A percentile compares a stretch with the other conserved stretches of the same genome.
phyloP scores from a whole-genome alignment of 1,140 invertebrate genomes.

The Choristoneura fumiferana region DNA sequence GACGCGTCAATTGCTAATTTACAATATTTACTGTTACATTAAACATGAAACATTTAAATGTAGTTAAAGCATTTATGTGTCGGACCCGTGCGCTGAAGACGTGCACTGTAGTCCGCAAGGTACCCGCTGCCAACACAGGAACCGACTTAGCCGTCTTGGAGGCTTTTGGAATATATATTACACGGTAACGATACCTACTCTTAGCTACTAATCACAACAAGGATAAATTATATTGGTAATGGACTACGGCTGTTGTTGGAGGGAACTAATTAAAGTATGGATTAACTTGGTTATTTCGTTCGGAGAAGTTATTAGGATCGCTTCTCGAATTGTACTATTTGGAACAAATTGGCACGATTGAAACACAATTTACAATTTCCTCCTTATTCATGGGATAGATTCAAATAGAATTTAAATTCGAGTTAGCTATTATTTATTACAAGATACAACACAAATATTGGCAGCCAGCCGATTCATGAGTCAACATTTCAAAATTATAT shows the following conservation, averaged over 20 bases:
- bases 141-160: slow-evolving; percentile 67
- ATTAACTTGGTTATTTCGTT: not conserved
- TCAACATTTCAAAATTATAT: slow-evolving; percentile 11
- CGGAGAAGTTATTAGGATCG: not conserved
- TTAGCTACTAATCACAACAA: slow-evolving; percentile 69
- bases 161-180: slow-evolving; percentile 62
- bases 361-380: not conserved
- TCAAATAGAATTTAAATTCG: too few relatives aligned
- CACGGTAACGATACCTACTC: slow-evolving; percentile 44
- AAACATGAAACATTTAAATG: slow-evolving; percentile 72
- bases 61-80: slow-evolving; percentile 75
- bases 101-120: slow-evolving; percentile 32
- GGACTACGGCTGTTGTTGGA: slow-evolving; percentile 3
- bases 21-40: slow-evolving; percentile 54
- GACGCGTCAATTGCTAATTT: slow-evolving; percentile 47
- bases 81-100: slow-evolving; percentile 37
- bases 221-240: slow-evolving; percentile 39
- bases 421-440: too few relatives aligned
- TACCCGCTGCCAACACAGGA: slow-evolving; percentile 33
- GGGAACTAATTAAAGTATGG: not conserved
- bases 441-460: too few relatives aligned
- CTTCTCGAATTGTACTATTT: not conserved
- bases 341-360: not conserved
- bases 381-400: too few relatives aligned
- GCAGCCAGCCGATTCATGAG: not conserved